A percentile compares a stretch with the other conserved stretches of the same genome.
Evolutionary conservation across 2,797 vertebrate genomes (phyloP).

Genomic region (Acanthornis magna): DNA sequence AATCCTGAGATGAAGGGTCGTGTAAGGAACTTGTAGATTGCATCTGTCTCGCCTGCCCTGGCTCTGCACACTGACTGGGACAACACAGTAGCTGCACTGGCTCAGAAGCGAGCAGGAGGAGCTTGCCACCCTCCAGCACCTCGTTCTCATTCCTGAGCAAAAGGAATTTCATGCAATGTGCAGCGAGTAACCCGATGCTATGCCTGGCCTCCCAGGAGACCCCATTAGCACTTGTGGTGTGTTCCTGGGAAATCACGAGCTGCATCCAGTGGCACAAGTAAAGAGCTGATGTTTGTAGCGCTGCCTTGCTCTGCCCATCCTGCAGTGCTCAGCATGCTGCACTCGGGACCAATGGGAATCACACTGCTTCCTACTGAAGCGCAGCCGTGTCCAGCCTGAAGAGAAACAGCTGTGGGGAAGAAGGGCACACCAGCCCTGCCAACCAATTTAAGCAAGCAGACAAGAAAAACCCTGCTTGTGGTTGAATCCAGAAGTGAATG

Average conservation of each 20-base stretch:
- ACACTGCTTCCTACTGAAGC: not conserved
- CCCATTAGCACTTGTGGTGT: not conserved
- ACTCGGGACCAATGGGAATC: accelerated
- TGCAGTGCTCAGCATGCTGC: not conserved
- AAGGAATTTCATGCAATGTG: not conserved
- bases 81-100: not conserved
- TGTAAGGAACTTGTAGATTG: not conserved
- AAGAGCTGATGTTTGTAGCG: not conserved
- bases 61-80: not conserved
- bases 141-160: not conserved
- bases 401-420: constrained; percentile 17
- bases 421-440: not conserved
- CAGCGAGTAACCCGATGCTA: not conserved
- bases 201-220: not conserved
- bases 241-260: not conserved
- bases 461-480: not conserved
- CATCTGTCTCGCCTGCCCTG: not conserved
- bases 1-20: accelerated
- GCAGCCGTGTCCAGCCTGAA: not conserved
- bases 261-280: not conserved
- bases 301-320: not conserved
- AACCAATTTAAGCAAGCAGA: not conserved
- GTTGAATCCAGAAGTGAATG: not conserved
- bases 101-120: not conserved
- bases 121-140: not conserved